Base-by-base conservation (phyloP, 2,888 invertebrate genomes). In the Palloptera scutellata region DNA sequence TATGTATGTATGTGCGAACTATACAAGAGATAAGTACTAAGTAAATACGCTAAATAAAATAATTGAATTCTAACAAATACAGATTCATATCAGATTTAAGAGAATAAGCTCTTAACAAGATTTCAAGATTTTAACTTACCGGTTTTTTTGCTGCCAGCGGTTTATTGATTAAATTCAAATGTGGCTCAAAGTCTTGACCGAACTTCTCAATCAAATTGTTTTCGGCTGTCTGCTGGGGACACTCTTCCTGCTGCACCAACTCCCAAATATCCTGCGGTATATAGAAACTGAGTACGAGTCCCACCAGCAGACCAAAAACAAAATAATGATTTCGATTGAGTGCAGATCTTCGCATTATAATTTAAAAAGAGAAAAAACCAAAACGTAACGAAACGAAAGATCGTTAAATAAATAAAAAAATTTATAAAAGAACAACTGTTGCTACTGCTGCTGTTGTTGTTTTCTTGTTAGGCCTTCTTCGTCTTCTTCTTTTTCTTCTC, bases 111-210 rank as follows among this genome's bases (percentile, higher is more conserved):
- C 6, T 30, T 30, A 30, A 30, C 30, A 30, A 30, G 30, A 6
- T 6, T 30, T 30, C 3, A 30, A 30, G 30, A 4, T 10, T 15
- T 19, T 5, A 10, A 79, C 83, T 80, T 79, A 84, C 84, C 79
- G 80, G 80, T 77, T 85, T 86, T 74, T 86, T 86, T 11, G 85
- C 85, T 64, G 82, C 80, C 72, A 86, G 77, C 69, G 86, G 86
- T 77, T 86, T 86, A 66, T 85, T 85, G 61, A 83, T 81, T 66
- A 85, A 78, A 77, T 86, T 86, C 68, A 85, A 77, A 74, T 84
- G 85, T 61, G 85, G 85, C 74, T 85, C 84, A 73, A 85, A 85
- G 67, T 84, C 84, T 74, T 84, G 83, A 40, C 84, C 83, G 61
- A 81, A 86, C 76, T 82, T 84, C 71, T 82, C 82, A 72, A 81